Evolutionary conservation across 1,140 invertebrate species (phyloP).

Genomic region (Pachypsylla venusta): DNA sequence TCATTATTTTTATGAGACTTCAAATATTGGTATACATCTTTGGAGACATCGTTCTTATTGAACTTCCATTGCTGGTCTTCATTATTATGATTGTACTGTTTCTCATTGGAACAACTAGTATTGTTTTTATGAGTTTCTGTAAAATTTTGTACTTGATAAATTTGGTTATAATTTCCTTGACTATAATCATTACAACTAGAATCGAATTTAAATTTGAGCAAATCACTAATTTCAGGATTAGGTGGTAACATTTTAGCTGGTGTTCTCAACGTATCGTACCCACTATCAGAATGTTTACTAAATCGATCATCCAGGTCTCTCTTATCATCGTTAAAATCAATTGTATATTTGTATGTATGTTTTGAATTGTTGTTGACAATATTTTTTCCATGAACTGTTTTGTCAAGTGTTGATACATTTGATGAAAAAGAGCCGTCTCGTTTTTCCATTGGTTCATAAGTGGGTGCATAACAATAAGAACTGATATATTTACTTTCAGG

Average conservation of each 20-base stretch:
- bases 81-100: neutral
- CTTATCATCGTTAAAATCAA: slow-evolving; percentile 4
- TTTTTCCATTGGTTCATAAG: neutral
- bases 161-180: neutral
- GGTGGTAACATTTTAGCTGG: slow-evolving; percentile 12
- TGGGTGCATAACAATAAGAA: neutral
- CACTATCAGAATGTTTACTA: slow-evolving; percentile 29
- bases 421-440: neutral
- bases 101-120: neutral
- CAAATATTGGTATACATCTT: slow-evolving; percentile 5
- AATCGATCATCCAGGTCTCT: slow-evolving; percentile 11
- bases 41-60: slow-evolving; percentile 11
- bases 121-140: slow-evolving; percentile 4
- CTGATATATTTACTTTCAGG: neutral
- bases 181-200: neutral
- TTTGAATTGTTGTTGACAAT: neutral
- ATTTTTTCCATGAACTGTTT: neutral
- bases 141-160: slow-evolving; percentile 14
- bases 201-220: slow-evolving; percentile 17
- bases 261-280: slow-evolving; percentile 30
- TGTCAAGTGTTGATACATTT: neutral
- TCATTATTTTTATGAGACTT: no score
- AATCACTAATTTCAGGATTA: slow-evolving; percentile 18
- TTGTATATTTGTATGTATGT: neutral
- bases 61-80: neutral